Evolutionary conservation across 2,888 invertebrate genomes (phyloP), one percentile per base, ranked within the genome.

Genomic region (Cerastoderma edule): DNA sequence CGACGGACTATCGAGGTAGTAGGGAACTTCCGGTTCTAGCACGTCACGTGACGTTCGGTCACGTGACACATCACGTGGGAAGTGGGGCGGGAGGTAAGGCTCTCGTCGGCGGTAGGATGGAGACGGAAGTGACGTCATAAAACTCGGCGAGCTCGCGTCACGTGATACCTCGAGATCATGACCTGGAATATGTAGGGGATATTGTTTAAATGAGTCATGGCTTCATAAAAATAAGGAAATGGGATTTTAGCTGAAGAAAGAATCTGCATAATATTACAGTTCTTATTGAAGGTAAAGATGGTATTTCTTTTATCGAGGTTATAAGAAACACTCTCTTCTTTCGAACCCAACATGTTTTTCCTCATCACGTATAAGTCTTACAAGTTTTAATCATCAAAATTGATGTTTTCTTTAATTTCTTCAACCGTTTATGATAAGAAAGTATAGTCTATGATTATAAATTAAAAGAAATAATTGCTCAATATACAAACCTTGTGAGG

Each of bases 1-100:
- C 30, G 75, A 70, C 22, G 73, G 71, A 68, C 70, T 73, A 22
- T 75, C 67, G 65, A 75, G 67, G 71, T 71, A 80, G 30, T 70
- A 72, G 5, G 67, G 67, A 27, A 67, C 56, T 50, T 80, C 77
- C 53, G 74, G 77, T 65, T 69, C 75, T 2, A 67, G 44, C 50
- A 70, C 64, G 35, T 80, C 75, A 65, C 70, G 72, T 39, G 79
- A 19, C 33, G 67, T 64, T 60, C 16, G 32, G 30, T 35, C 64
- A 60, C 50, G 67, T 44, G 63, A n/a, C 35, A 57, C 33, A 19
- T 66, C 67, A 69, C 60, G 50, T 67, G 60, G 53, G 64, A 72
- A 50, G 68, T 35, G 63, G 32, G 30, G 60, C 48, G 73, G 16
- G 67, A 78, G 33, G 66, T 63, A 78, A 5, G 66, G 19, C 27